Evolutionary conservation across 2,888 invertebrate species (phyloP).

Genomic region (Acanthosepion pharaonis): DNA sequence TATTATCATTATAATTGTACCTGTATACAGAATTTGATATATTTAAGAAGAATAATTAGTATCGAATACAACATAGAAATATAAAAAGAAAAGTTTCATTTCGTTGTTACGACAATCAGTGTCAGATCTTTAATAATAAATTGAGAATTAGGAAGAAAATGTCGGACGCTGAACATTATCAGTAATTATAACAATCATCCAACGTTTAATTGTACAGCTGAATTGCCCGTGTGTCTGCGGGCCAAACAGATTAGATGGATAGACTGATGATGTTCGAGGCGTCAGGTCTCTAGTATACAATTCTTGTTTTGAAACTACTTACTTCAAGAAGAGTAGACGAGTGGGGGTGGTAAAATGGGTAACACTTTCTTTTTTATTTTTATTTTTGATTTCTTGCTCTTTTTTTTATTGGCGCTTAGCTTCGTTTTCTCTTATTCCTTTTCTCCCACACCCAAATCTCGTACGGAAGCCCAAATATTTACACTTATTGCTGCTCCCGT

Average conservation of each 20-base stretch:
- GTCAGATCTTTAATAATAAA: conserved; percentile 13
- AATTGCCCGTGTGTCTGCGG: background rate
- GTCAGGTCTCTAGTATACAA: background rate
- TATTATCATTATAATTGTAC: background rate
- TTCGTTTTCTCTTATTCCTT: background rate
- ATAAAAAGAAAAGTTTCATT: background rate
- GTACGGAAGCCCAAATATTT: conserved; percentile 13
- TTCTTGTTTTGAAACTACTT: background rate
- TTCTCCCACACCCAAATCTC: background rate
- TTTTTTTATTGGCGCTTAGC: background rate
- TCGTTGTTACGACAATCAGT: background rate
- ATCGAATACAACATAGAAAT: background rate
- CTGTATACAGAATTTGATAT: background rate
- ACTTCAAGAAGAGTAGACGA: background rate
- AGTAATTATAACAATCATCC: background rate
- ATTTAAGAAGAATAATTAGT: background rate
- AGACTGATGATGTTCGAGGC: background rate
- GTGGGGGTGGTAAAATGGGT: background rate
- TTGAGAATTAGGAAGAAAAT: conserved; percentile 18
- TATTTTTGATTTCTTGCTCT: background rate
- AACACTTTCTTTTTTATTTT: background rate
- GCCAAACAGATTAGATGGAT: conserved; percentile 18
- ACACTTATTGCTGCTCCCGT: conserved; percentile 33
- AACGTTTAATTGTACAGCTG: background rate
- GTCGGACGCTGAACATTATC: conserved; percentile 33